Evolutionary conservation across 2,888 invertebrate genomes (phyloP), one percentile per base, ranked within the genome.

Genomic region (Conus canariensis): DNA sequence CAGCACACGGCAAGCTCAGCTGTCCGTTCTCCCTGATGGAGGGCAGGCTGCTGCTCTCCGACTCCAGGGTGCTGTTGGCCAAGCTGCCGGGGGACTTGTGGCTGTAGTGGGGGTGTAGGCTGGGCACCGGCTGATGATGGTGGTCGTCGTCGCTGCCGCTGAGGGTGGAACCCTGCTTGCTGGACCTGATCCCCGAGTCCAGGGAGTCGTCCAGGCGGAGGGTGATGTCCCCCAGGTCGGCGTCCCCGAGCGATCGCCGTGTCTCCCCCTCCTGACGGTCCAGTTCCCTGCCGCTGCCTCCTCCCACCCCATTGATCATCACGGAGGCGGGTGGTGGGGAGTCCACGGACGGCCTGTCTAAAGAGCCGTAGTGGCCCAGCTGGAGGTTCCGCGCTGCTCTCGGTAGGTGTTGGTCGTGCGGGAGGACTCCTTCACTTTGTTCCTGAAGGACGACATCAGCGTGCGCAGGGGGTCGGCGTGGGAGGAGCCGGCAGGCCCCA

Each of bases 11-110:
- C 67, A 30, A 19, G 45, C 86, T 83, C 30, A 77, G 30, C 88
- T 92, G 91, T 14, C 88, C 56, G 86, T 92, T 91, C 45, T 91
- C 92, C 85, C 87, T 60, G 10, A 90, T 80, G 60, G 92, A 89
- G 25, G 91, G 91, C 59, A 91, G 85, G 82, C 90, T 90, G 8
- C 88, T 16, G 90, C 77, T 90, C 56, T 88, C 90, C 19, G 91
- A 90, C 59, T 91, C 92, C 0, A 89, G 8, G 10, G 90, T 92
- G 30, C 77, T 90, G 88, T 91, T 91, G 77, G 85, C 87, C 7
- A 83, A 14, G 56, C 87, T 90, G 87, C 83, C 87, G 30, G 12
- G 60, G 30, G n/a, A 9, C 14, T 30, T 22, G 85, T 85, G 85
- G 74, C 56, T 56, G 19, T 30, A n/a, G 70, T 89, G n/a, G 77